These are phyloP conservation scores for Lineus longissimus DNA, from an alignment of 1,140 invertebrate species.

Conservation along the genomic window DNA sequence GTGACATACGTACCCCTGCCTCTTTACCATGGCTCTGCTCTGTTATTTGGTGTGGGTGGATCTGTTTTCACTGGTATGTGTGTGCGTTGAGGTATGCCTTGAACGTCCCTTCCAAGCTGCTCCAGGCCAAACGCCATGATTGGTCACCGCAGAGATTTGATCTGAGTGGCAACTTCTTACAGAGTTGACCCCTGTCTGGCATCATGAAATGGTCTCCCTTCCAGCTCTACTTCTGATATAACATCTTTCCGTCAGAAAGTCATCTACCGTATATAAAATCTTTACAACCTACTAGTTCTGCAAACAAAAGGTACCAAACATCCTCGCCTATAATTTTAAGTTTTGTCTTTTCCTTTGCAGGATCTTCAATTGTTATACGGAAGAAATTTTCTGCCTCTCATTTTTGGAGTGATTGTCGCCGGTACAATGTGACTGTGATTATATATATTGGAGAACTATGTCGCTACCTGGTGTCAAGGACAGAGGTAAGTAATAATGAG, in stretches of 20 bases:
- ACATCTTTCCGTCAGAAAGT: not conserved
- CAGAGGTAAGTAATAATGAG: slow-evolving; percentile 14
- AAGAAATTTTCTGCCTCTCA: slow-evolving; percentile 38
- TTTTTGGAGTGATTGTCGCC: slow-evolving; percentile 37
- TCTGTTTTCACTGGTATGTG: slow-evolving; percentile 29
- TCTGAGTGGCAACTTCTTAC: too few relatives aligned
- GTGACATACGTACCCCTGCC: slow-evolving; percentile 36
- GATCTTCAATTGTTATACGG: slow-evolving; percentile 34
- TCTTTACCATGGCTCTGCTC: slow-evolving; percentile 39
- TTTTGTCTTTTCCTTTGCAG: slow-evolving; percentile 19
- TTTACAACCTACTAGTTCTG: not conserved
- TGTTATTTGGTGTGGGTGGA: slow-evolving; percentile 27
- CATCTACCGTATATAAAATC: too few relatives aligned
- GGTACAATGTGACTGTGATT: slow-evolving; percentile 35
- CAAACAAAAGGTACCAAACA: slow-evolving; percentile 43
- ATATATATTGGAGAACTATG: slow-evolving; percentile 32
- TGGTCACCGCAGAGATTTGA: too few relatives aligned
- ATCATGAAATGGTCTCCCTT: too few relatives aligned
- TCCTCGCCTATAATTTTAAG: slow-evolving; percentile 68
- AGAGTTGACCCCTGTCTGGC: too few relatives aligned
- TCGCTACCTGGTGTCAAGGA: slow-evolving; percentile 23
- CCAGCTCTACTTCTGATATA: not conserved
- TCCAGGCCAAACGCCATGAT: too few relatives aligned
- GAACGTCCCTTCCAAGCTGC: too few relatives aligned
- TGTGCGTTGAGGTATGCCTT: too few relatives aligned